phyloP scores from a whole-genome alignment of 2,888 invertebrate genomes.

The Macaria notata region DNA sequence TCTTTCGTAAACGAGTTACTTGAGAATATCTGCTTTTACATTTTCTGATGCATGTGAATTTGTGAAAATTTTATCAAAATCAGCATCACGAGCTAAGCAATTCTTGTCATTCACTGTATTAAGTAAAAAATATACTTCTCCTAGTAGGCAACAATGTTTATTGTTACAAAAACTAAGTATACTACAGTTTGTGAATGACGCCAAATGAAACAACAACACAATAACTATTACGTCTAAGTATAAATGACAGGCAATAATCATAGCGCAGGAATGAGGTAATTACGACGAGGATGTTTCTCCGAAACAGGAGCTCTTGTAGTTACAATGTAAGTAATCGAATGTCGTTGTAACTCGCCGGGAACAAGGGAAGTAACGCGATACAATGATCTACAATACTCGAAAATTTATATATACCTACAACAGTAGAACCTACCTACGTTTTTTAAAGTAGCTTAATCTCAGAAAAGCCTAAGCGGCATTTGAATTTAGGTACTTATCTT shows the following conservation, averaged over 20 bases:
- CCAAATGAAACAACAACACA: not conserved
- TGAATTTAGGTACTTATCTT: conserved; percentile 48
- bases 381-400: no score
- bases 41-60: no score
- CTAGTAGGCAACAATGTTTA: no score
- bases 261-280: conserved; percentile 35
- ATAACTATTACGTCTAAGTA: conserved; percentile 24
- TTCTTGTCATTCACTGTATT: no score
- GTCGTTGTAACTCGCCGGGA: conserved; percentile 23
- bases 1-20: no score
- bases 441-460: conserved; percentile 18
- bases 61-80: no score
- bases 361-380: not conserved
- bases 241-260: conserved; percentile 28
- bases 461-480: conserved; percentile 30
- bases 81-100: no score
- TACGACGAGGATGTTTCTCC: conserved; percentile 26
- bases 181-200: not conserved
- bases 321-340: conserved; percentile 42
- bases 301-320: conserved; percentile 35
- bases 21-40: no score
- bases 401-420: no score
- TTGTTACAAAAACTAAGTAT: not conserved
- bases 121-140: no score
- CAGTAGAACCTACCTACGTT: no score